Base-by-base conservation (phyloP, 2,797 vertebrate genomes). In the Eospalax fontanierii region DNA sequence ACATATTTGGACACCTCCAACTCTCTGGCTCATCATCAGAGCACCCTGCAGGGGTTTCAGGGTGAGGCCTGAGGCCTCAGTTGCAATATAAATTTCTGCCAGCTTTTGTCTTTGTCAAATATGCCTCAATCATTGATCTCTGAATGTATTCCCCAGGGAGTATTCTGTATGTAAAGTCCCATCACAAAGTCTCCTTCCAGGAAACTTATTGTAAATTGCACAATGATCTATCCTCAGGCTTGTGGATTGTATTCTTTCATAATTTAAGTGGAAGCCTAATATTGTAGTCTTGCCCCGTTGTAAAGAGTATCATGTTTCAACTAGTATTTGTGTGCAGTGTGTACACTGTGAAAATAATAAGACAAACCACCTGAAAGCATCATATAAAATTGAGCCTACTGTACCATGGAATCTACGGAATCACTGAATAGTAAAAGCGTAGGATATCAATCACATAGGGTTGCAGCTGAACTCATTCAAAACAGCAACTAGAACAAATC, bases 401-500 rank as follows among this genome's bases (percentile, higher is more conserved):
- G 89, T 89, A 80, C 81, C 74, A 76, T 95, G 87, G 94, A 97
- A 97, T 96, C 74, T 79, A 96, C 74, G 89, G 87, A 91, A 57
- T n/a, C 78, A n/a, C 38, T 87, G 74, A 97, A 92, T 93, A 95
- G 78, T 94, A 90, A 90, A 96, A 86, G 91, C 93, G 96, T 59
- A 89, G 74, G 46, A 70, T 95, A 97, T 57, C 61, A 95, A 75
- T 94, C 95, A 96, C 38, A 91, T 0, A 90, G 61, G 94, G 71
- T 19, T 94, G 78, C 8, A 19, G 97, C 98, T 95, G 95, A 89
- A 95, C 88, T 97, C 89, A 95, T 91, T 38, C 95, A 76, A 97
- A 98, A 93, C 28, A 71, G 92, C 80, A 97, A 96, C 40, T n/a
- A 68, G 85, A 96, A 96, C 87, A 97, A 94, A 96, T 97, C 35